Evolutionary conservation across 2,113 vertebrate species (phyloP).

Genomic region (Sitta europaea): DNA sequence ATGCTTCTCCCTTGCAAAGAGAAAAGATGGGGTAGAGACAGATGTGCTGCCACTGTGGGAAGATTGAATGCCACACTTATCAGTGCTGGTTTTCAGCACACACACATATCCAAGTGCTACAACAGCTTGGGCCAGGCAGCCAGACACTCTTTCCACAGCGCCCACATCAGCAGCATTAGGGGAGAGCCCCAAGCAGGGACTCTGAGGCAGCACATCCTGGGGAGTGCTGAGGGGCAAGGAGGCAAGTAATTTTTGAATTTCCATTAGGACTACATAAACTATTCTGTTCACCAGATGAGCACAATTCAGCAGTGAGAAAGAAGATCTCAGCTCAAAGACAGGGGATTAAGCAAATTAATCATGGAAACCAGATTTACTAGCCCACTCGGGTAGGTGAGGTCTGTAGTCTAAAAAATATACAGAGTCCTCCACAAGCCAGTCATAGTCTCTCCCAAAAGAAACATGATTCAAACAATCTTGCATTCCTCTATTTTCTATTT

Average conservation of each 20-base stretch:
- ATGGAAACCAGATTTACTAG: not conserved
- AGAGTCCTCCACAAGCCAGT: not conserved
- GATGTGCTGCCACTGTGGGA: not conserved
- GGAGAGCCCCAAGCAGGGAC: not conserved
- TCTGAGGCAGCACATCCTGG: fast-evolving
- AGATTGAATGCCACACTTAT: not conserved
- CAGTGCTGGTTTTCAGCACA: not conserved
- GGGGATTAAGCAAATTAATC: not conserved
- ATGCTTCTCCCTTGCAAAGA: not conserved
- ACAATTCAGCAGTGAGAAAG: not conserved
- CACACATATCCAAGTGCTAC: not conserved
- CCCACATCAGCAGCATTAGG: not conserved
- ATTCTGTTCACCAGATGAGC: not conserved
- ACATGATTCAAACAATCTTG: not conserved
- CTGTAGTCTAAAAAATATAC: not conserved
- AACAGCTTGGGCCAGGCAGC: not conserved
- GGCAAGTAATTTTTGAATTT: not conserved
- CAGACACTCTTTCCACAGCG: not conserved
- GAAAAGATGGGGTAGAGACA: not conserved
- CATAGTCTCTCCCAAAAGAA: not conserved
- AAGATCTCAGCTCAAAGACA: not conserved
- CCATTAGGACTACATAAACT: not conserved
- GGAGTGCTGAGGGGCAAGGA: not conserved
- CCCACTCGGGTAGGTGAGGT: not conserved
- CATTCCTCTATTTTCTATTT: not conserved